Evolutionary conservation across 2,888 invertebrate species (phyloP).

Genomic region (Syrphus vitripennis): DNA sequence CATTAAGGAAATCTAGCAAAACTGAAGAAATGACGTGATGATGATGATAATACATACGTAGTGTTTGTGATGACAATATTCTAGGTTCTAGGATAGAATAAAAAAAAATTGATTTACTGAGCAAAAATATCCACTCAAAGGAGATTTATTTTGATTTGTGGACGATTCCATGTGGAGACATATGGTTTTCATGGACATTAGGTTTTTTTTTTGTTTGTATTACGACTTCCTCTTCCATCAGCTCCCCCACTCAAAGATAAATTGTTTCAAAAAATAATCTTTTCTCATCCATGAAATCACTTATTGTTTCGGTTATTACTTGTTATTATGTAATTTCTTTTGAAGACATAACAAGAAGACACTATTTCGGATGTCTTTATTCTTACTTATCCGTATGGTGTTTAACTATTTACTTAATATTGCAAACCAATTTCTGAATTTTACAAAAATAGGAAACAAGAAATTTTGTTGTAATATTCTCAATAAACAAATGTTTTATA

Average conservation of each 20-base stretch:
- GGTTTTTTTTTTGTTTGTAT: neutral
- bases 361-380: neutral
- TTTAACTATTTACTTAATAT: neutral
- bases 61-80: constrained; percentile 2
- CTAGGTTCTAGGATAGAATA: neutral
- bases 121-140: constrained; percentile 13
- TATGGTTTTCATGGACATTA: neutral
- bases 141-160: constrained; percentile 24
- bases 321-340: neutral
- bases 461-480: neutral
- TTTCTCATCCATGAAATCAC: neutral
- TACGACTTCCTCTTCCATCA: neutral
- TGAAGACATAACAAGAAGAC: neutral
- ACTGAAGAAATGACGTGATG: neutral
- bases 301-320: neutral
- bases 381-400: neutral
- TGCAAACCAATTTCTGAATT: neutral
- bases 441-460: neutral
- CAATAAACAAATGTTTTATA: neutral
- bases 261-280: neutral
- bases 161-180: constrained; percentile 15
- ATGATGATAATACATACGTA: neutral
- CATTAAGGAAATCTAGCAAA: constrained; percentile 6
- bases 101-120: constrained; percentile 14
- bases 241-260: neutral